Base-by-base conservation (phyloP, 1,140 invertebrate genomes). In the Piezodorus guildinii region DNA sequence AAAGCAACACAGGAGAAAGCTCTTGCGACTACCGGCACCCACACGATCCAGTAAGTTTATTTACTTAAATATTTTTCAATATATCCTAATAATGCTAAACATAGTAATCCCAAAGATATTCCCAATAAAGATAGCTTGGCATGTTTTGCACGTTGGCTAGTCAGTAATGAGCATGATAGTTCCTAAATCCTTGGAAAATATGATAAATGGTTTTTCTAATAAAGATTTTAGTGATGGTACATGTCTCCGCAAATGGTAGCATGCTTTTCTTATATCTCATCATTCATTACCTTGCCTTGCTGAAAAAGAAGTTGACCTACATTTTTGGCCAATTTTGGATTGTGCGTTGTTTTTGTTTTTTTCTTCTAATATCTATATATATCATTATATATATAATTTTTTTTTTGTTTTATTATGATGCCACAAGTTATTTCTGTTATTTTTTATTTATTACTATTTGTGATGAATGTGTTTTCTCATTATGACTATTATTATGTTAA, bases 271-370 rank as follows among this genome's bases (percentile, higher is more conserved):
- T 45, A 54, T 34, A 66, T 67, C 46, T 64, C 46, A 66, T 68
- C 46, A 56, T 60, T 62, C 23, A 65, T 67, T 70, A 64, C 67
- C 59, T 73, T 73, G 70, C 71, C 72, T 77, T 75, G 84, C 84
- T 86, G 83, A 87, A 85, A 39, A 87, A 88, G 86, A 88, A 88
- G 86, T 88, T 89, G 87, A 88, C 86, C 85, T 87, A 86, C 85
- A 85, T 88, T 87, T 87, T 86, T 85, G 83, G 83, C 85, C 82
- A 85, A 67, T 67, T 67, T 69, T 70, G 85, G 83, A 81, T 84
- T 85, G 81, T 83, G 77, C 77, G 74, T 77, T 79, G 67, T 65
- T 68, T 52, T 59, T 62, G n/a, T 21, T 21, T 49, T 67, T 63
- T 62, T 68, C 61, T 64, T 68, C 72, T 76, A 73, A 78, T 77